These are phyloP conservation scores for Copidosoma aretas DNA, from an alignment of 2,888 invertebrate genomes.

Conservation along the genomic window DNA sequence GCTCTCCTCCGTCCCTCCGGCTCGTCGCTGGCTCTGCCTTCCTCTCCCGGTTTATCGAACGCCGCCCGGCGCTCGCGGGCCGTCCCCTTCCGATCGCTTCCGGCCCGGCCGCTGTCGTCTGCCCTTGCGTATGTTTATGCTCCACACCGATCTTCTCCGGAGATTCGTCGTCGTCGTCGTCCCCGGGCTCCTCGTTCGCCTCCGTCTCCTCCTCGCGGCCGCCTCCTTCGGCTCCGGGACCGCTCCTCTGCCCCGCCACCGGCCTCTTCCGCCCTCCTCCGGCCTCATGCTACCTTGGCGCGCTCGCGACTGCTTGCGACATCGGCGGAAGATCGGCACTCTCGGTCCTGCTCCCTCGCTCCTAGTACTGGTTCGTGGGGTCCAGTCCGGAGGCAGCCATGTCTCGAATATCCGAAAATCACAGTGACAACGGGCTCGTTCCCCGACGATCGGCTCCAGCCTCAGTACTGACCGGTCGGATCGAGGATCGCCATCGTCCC, in stretches of 20 bases:
- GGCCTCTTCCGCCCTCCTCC: slow-evolving; percentile 13
- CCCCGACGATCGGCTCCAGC: slow-evolving; percentile 25
- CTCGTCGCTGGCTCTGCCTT: slow-evolving; percentile 17
- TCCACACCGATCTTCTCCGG: slow-evolving; percentile 60
- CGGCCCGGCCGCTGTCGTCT: slow-evolving; percentile 55
- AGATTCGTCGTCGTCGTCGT: slow-evolving; percentile 59
- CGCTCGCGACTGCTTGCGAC: slow-evolving; percentile 5
- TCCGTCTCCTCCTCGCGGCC: slow-evolving; percentile 43
- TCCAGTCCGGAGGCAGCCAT: slow-evolving; percentile 56
- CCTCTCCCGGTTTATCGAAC: slow-evolving; percentile 29
- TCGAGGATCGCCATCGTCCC: slow-evolving; percentile 48
- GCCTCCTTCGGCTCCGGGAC: slow-evolving; percentile 4
- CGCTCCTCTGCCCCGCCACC: slow-evolving; percentile 22
- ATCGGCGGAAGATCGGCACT: slow-evolving; percentile 14
- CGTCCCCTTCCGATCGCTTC: slow-evolving; percentile 27
- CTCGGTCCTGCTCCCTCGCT: slow-evolving; percentile 16
- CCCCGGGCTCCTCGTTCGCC: slow-evolving; percentile 46
- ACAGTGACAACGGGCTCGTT: too few species aligned
- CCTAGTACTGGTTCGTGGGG: slow-evolving; percentile 56
- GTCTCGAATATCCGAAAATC: too few species aligned
- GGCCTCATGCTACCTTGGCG: not conserved
- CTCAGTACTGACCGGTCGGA: slow-evolving; percentile 57
- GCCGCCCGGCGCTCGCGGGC: not conserved
- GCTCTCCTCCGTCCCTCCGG: slow-evolving; percentile 21
- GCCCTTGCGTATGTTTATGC: slow-evolving; percentile 61